Conservation (phyloP, 2,113 vertebrate species). For the Catharus fuscescens region DNA sequence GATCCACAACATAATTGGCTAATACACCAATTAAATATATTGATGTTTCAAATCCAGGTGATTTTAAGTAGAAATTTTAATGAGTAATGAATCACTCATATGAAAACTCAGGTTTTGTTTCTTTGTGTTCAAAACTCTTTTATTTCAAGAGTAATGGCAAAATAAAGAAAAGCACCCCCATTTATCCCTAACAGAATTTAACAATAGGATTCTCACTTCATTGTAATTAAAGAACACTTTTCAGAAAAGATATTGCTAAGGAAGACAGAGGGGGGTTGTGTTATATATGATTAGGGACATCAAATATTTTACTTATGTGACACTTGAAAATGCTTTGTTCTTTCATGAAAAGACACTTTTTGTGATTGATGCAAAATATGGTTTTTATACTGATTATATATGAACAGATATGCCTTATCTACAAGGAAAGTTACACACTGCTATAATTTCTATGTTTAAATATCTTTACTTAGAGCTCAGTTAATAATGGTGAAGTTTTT, state of each 20-base stretch:
- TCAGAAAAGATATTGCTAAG: not conserved
- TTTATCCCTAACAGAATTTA: not conserved
- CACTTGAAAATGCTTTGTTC: not conserved
- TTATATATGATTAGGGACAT: not conserved
- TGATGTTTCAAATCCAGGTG: not conserved
- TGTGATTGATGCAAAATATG: not conserved
- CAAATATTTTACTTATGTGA: not conserved
- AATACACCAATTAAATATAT: not conserved
- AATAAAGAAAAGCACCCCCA: not conserved
- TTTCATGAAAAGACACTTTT: not conserved
- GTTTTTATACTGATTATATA: not conserved
- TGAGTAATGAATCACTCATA: not conserved
- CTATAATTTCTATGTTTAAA: not conserved
- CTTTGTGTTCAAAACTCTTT: not conserved
- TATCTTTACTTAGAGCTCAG: not conserved
- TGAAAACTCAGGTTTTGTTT: not conserved
- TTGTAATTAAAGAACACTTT: not conserved
- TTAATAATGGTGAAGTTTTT: rapidly evolving
- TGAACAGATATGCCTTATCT: not conserved
- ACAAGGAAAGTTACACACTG: not conserved
- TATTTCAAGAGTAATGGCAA: not conserved
- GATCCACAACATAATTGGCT: not conserved
- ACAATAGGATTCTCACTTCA: not conserved
- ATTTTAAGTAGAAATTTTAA: not conserved
- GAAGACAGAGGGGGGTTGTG: not conserved